These are phyloP conservation scores for Tachysurus vachellii DNA, from an alignment of 2,113 vertebrate species.

Conservation along the genomic window DNA sequence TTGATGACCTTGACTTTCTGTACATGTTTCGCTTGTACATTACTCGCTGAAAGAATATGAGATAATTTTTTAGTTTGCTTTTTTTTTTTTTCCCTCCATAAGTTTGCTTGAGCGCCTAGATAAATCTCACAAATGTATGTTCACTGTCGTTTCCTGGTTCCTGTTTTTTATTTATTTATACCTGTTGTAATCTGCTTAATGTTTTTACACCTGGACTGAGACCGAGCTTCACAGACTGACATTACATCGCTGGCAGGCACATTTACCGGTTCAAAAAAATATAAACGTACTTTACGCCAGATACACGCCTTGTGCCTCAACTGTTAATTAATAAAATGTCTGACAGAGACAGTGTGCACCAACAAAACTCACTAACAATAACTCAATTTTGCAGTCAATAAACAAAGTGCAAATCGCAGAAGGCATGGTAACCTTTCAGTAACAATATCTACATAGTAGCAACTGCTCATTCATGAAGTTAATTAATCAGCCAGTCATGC, in stretches of 20 bases:
- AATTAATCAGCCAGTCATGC: background rate
- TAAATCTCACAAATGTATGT: conserved; percentile 40
- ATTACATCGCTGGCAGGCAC: background rate
- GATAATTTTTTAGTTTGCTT: conserved; percentile 18
- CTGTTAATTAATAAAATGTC: background rate
- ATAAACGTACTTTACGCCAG: background rate
- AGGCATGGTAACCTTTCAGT: background rate
- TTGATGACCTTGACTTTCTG: background rate
- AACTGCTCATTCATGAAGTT: background rate
- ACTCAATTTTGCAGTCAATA: background rate
- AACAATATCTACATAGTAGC: background rate
- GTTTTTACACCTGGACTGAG: conserved; percentile 58
- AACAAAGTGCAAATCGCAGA: background rate
- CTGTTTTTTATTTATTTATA: conserved; percentile 50
- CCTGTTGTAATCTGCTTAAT: conserved; percentile 49
- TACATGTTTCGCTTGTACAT: background rate
- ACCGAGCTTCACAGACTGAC: conserved; percentile 38
- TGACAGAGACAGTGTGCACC: too few relatives aligned
- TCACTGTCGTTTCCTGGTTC: conserved; percentile 50
- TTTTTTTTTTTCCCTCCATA: conserved; percentile 5
- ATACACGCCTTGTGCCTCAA: background rate
- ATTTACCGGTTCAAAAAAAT: background rate
- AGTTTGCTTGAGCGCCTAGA: conserved; percentile 31
- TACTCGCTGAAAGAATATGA: conserved; percentile 2
- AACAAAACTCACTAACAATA: background rate